Percentiles rank a stretch among this genome's conserved stretches.
Conservation (phyloP, 2,113 vertebrate species). For the Lathamus discolor region DNA sequence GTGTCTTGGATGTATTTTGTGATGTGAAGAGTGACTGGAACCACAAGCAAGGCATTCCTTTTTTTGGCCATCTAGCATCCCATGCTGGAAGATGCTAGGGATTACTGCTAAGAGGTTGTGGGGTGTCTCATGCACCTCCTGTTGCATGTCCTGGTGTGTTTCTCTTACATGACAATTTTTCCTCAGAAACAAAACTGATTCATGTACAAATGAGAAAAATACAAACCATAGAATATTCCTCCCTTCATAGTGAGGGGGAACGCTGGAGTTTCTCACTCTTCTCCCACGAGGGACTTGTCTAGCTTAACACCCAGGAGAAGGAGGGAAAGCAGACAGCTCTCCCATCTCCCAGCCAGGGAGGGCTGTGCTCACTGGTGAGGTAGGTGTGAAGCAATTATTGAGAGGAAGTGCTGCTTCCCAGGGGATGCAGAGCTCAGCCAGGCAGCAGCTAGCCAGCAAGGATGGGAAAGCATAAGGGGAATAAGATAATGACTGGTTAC, state of each 20-base stretch:
- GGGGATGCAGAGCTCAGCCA: background rate
- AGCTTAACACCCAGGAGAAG: background rate
- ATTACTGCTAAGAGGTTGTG: background rate
- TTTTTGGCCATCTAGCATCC: background rate
- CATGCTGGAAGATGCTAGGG: background rate
- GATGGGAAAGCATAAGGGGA: background rate
- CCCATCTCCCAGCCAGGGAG: background rate
- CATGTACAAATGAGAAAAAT: background rate
- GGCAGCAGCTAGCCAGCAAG: background rate
- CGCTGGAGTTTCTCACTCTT: background rate
- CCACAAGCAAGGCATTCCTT: background rate
- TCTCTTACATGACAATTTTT: background rate
- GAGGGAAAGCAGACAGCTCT: background rate
- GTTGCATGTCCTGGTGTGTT: background rate
- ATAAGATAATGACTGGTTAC: background rate
- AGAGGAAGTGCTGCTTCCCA: background rate
- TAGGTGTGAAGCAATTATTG: background rate
- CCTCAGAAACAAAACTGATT: background rate
- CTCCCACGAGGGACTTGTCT: background rate
- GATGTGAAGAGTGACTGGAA: background rate
- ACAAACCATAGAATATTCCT: background rate
- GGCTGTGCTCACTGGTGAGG: background rate
- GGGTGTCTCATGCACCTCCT: background rate
- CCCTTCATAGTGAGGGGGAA: background rate
- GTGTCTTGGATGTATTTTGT: background rate